These are phyloP conservation scores for Melanargia galathea DNA, from an alignment of 2,888 invertebrate species.

Conservation along the genomic window DNA sequence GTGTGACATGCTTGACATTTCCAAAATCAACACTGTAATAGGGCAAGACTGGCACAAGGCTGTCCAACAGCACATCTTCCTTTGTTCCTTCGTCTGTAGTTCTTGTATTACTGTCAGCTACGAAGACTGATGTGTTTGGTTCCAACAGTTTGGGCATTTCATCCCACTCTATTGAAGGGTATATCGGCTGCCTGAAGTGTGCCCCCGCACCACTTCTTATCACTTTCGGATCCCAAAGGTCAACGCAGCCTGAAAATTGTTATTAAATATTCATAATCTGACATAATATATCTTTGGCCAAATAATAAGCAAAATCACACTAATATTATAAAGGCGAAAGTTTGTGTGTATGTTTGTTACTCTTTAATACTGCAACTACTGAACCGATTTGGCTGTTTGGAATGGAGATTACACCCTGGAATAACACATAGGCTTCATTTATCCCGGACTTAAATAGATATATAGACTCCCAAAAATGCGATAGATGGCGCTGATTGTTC, in stretches of 20 bases:
- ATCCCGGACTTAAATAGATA: too few species aligned
- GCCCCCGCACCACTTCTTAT: slow-evolving; percentile 92
- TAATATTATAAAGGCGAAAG: too few species aligned
- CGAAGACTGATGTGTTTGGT: slow-evolving; percentile 79
- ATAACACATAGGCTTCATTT: too few species aligned
- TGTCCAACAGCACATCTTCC: slow-evolving; percentile 33
- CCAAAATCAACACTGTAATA: slow-evolving; percentile 84
- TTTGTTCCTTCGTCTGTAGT: slow-evolving; percentile 43
- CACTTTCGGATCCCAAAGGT: slow-evolving; percentile 95
- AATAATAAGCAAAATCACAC: too few species aligned
- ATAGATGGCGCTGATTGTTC: too few species aligned
- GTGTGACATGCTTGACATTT: slow-evolving; percentile 78
- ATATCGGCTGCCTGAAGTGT: slow-evolving; percentile 90
- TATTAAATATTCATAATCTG: neutral
- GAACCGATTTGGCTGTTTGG: too few species aligned
- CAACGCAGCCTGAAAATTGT: slow-evolving; percentile 87
- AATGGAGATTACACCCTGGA: too few species aligned
- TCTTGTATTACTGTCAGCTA: slow-evolving; percentile 85
- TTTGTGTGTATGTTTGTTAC: too few species aligned
- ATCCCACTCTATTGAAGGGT: slow-evolving; percentile 85
- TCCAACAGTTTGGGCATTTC: slow-evolving; percentile 78
- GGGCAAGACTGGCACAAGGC: slow-evolving; percentile 79
- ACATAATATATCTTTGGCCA: too few species aligned
- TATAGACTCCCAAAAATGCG: too few species aligned
- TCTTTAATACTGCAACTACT: too few species aligned